phyloP scores from a whole-genome alignment of 1,140 invertebrate species.

The Lordiphosa mommai region DNA sequence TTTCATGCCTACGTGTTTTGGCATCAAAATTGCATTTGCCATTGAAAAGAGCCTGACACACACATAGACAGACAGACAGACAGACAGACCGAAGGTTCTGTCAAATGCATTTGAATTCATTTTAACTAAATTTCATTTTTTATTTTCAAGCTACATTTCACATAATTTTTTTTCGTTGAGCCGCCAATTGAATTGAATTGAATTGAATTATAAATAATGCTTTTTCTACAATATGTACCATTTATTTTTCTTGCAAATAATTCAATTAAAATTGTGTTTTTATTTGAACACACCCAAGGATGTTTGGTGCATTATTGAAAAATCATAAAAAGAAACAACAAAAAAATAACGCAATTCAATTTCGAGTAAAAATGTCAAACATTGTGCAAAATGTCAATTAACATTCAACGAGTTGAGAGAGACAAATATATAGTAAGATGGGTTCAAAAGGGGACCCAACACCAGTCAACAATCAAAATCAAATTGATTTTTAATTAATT shows the following conservation, averaged over 20 bases:
- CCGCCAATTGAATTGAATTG: conserved; percentile 25
- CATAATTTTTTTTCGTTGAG: background rate
- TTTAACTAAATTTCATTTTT: conserved; percentile 50
- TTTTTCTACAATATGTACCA: conserved; percentile 13
- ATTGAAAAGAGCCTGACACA: no score
- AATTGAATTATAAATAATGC: conserved; percentile 43
- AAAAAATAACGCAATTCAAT: conserved; percentile 31
- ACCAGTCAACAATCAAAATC: conserved; percentile 68
- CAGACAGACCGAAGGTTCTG: conserved; percentile 9
- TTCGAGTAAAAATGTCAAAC: conserved; percentile 50
- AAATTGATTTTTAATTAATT: conserved; percentile 79
- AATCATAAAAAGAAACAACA: conserved; percentile 32
- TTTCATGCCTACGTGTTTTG: no score
- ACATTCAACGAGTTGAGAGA: conserved; percentile 30
- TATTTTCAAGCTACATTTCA: conserved; percentile 43
- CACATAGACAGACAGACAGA: conserved; percentile 9
- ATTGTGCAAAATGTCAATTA: conserved; percentile 65
- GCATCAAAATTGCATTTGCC: no score
- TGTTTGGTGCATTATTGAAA: conserved; percentile 50
- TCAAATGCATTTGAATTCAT: conserved; percentile 26
- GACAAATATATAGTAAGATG: background rate
- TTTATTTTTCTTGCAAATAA: conserved; percentile 53
- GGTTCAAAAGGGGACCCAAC: background rate
- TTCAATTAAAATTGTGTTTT: conserved; percentile 56
- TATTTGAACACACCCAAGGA: conserved; percentile 10